Conservation (phyloP, 2,888 invertebrate species). For the Xylota segnis region DNA sequence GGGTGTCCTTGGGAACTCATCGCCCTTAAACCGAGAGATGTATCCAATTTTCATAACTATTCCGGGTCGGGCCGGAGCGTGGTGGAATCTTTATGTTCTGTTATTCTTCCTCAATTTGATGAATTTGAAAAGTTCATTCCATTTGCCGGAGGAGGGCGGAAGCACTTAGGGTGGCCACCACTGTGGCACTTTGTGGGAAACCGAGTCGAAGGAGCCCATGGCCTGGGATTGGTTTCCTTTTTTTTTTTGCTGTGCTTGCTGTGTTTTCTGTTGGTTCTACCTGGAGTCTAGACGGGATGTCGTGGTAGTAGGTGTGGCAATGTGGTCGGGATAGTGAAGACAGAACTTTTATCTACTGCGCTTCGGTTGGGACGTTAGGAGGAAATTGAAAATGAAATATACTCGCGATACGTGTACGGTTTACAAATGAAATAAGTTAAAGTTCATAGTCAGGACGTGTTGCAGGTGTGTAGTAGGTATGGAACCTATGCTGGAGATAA, state of each 20-base stretch:
- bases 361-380: no score
- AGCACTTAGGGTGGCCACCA: slow-evolving; percentile 31
- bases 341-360: slow-evolving; percentile 55
- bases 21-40: slow-evolving; percentile 27
- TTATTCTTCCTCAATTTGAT: slow-evolving; percentile 67
- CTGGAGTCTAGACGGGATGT: slow-evolving; percentile 68
- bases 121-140: slow-evolving; percentile 69
- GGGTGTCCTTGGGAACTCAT: slow-evolving; percentile 29
- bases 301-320: slow-evolving; percentile 22
- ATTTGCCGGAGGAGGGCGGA: slow-evolving; percentile 27
- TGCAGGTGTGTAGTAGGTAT: neutral
- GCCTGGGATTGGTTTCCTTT: neutral
- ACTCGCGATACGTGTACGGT: slow-evolving; percentile 65
- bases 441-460: slow-evolving; percentile 54
- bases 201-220: slow-evolving; percentile 9
- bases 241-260: no score
- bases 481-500: slow-evolving; percentile 63
- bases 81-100: slow-evolving; percentile 34
- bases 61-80: slow-evolving; percentile 12
- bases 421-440: slow-evolving; percentile 63
- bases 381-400: slow-evolving; percentile 75
- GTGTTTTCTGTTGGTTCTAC: slow-evolving; percentile 8
- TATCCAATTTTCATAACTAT: slow-evolving; percentile 71
- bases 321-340: slow-evolving; percentile 38
- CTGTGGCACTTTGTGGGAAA: slow-evolving; percentile 66